These are phyloP conservation scores for Pasiphila rectangulata DNA, from an alignment of 2,888 invertebrate species.

Conservation along the genomic window DNA sequence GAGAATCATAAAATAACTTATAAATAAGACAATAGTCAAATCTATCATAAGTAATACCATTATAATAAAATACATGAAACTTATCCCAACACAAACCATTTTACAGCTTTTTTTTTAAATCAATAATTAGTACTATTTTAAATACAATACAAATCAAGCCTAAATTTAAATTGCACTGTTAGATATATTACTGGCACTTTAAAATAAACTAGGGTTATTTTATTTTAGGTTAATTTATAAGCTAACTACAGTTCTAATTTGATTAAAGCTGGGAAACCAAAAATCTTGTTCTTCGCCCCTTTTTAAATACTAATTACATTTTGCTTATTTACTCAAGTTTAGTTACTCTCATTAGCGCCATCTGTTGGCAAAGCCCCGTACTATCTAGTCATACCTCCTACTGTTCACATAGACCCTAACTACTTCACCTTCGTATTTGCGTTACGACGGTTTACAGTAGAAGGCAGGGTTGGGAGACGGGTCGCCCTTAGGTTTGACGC, in stretches of 20 bases:
- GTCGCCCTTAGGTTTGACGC: constrained; percentile 56
- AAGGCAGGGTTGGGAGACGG: constrained; percentile 87
- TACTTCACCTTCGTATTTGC: constrained; percentile 94
- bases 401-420: constrained; percentile 59
- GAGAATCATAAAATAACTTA: not conserved
- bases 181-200: not conserved
- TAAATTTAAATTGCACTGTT: not conserved
- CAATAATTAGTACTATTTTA: not conserved
- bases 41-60: not conserved
- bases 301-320: too few species aligned
- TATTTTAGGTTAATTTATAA: not conserved
- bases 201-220: not conserved
- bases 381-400: constrained; percentile 27
- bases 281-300: too few species aligned
- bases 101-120: too few species aligned
- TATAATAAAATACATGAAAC: not conserved
- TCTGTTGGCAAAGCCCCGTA: too few species aligned
- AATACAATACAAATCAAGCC: not conserved
- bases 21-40: too few species aligned
- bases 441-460: constrained; percentile 96
- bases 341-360: too few species aligned
- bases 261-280: constrained; percentile 28
- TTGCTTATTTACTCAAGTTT: too few species aligned
- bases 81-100: not conserved
- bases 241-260: constrained; percentile 2